Evolutionary conservation across 2,888 invertebrate genomes (phyloP).

Genomic region (Apodemia duryi): DNA sequence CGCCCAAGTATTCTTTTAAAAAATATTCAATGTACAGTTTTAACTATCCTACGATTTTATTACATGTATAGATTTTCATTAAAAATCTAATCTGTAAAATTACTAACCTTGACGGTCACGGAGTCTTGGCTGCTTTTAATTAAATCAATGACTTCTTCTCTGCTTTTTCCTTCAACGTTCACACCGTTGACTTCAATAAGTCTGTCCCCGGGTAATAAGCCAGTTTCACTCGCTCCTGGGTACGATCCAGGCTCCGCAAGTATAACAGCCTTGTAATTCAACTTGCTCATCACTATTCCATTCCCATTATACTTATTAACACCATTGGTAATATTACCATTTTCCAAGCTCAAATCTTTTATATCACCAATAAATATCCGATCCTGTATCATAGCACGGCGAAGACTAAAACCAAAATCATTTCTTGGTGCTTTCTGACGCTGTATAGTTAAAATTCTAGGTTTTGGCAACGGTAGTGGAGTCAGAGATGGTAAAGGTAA

Average conservation of each 20-base stretch:
- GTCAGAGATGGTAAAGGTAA: slow-evolving; percentile 85
- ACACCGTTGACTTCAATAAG: slow-evolving; percentile 94
- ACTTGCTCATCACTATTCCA: slow-evolving; percentile 56
- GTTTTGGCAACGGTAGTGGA: slow-evolving; percentile 83
- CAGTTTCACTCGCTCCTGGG: slow-evolving; percentile 87
- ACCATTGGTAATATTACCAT: slow-evolving; percentile 54
- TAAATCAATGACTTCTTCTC: slow-evolving; percentile 96
- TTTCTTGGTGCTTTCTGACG: slow-evolving; percentile 90
- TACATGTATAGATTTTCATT: not conserved
- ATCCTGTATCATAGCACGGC: slow-evolving; percentile 91
- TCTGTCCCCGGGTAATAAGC: slow-evolving; percentile 95
- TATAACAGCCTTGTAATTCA: slow-evolving; percentile 86
- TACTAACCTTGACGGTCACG: slow-evolving; percentile 90
- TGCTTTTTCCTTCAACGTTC: slow-evolving; percentile 89
- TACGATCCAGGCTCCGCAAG: slow-evolving; percentile 94
- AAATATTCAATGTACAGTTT: no score
- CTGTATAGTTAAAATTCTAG: slow-evolving; percentile 87
- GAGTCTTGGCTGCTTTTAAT: slow-evolving; percentile 91
- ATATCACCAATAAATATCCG: slow-evolving; percentile 70
- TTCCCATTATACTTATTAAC: slow-evolving; percentile 60
- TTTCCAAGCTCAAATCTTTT: slow-evolving; percentile 51
- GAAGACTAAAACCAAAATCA: slow-evolving; percentile 95
- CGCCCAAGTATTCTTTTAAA: no score
- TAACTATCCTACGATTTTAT: no score
- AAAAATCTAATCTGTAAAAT: not conserved